A percentile compares a stretch with the other conserved stretches of the same genome.
Conservation (phyloP, 2,113 vertebrate genomes). For the Perca schrenkii region DNA sequence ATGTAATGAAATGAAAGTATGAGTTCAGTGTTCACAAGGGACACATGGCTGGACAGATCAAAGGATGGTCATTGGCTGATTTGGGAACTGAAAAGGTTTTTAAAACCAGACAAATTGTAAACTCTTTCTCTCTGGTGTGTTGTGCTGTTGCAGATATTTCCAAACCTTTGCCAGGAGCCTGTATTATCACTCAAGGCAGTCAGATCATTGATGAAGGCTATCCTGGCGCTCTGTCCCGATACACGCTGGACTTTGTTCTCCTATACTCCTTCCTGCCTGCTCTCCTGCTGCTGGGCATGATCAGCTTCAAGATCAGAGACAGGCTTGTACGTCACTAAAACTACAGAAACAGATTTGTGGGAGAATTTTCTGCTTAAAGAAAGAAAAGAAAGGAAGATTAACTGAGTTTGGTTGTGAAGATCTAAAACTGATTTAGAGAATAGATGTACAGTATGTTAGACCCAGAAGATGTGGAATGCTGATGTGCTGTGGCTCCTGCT, state of each 20-base stretch:
- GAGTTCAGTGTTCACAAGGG: constrained; percentile 19
- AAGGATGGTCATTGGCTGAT: neutral
- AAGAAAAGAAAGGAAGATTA: neutral
- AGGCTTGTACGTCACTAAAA: constrained; percentile 82
- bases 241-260: constrained; percentile 88
- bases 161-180: constrained; percentile 69
- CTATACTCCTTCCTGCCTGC: constrained; percentile 92
- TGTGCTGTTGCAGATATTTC: constrained; percentile 56
- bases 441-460: neutral
- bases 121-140: neutral
- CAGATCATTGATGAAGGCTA: constrained; percentile 88
- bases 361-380: neutral
- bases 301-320: constrained; percentile 93
- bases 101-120: neutral
- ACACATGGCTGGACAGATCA: neutral
- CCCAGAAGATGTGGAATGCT: neutral
- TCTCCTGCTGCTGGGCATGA: constrained; percentile 86
- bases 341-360: neutral
- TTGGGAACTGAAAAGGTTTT: neutral
- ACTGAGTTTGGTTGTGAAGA: constrained; percentile 4
- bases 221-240: constrained; percentile 87
- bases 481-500: neutral
- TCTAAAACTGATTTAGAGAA: neutral
- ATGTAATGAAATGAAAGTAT: neutral
- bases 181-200: constrained; percentile 83